Percentiles rank a stretch among this genome's conserved stretches.
phyloP scores from a whole-genome alignment of 2,113 vertebrate genomes.

The Psammodynastes pulverulentus region DNA sequence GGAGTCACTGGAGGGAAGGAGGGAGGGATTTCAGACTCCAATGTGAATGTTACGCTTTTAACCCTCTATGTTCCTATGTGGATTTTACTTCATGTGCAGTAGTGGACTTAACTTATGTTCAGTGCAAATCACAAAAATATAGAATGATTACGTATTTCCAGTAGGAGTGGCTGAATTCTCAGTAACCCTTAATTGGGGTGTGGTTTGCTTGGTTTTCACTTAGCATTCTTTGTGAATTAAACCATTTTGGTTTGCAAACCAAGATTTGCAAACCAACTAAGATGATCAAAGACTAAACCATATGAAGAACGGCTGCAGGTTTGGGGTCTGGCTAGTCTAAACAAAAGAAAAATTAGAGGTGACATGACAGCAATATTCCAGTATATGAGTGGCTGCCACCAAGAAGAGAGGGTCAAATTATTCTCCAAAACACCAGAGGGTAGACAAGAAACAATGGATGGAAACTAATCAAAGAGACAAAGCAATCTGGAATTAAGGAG shows the following conservation, averaged over 20 bases:
- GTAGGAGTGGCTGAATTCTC: background rate
- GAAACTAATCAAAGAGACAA: no score
- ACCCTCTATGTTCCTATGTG: background rate
- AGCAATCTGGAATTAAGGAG: no score
- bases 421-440: no score
- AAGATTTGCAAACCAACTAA: background rate
- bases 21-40: background rate
- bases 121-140: background rate
- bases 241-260: background rate
- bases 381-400: no score
- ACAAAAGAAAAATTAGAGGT: no score
- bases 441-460: no score
- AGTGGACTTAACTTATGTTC: background rate
- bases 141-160: background rate
- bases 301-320: no score
- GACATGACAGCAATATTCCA: no score
- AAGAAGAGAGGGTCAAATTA: no score
- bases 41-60: background rate
- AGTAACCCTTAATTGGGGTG: background rate
- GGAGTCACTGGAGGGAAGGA: background rate
- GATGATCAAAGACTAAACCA: no score
- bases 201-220: background rate
- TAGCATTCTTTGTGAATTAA: background rate
- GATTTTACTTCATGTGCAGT: background rate
- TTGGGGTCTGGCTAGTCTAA: no score